These are phyloP conservation scores for Crotalus helleri DNA, from an alignment of 2,113 vertebrate genomes.

Conservation along the genomic window DNA sequence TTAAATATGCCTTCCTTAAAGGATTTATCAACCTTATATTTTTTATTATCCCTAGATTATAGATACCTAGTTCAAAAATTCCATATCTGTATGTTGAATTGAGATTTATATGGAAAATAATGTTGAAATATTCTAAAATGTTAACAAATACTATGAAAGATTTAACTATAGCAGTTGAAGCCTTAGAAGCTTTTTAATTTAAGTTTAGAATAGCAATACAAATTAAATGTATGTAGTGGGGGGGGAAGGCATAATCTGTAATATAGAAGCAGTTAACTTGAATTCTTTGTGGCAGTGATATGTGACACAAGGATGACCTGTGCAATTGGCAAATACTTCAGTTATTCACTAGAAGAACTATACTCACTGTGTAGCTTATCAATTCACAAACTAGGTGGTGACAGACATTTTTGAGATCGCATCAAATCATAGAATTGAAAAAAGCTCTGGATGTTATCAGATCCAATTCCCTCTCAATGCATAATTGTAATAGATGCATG, in stretches of 20 bases:
- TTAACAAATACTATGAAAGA: not conserved
- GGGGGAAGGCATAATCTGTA: not conserved
- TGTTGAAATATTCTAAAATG: not conserved
- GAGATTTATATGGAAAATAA: not conserved
- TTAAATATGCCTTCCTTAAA: slow-evolving; percentile 45
- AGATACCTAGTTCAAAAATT: not conserved
- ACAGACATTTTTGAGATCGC: not conserved
- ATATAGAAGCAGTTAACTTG: not conserved
- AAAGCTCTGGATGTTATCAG: not conserved
- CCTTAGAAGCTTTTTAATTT: not conserved
- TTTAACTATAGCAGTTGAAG: not conserved
- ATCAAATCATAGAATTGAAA: not conserved
- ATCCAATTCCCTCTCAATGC: not conserved
- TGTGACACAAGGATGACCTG: not conserved
- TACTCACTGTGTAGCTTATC: not conserved
- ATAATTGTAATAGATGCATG: not conserved
- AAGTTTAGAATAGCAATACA: not conserved
- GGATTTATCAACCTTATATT: slow-evolving; percentile 18
- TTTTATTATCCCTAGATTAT: not conserved
- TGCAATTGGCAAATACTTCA: not conserved
- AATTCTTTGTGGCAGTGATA: not conserved
- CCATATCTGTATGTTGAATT: not conserved
- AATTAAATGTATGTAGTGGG: not conserved
- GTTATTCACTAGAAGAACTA: no score
- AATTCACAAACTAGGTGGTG: not conserved